Evolutionary conservation across 1,140 invertebrate genomes (phyloP), one percentile per base, ranked within the genome.

Genomic region (Palaemon carinicauda): DNA sequence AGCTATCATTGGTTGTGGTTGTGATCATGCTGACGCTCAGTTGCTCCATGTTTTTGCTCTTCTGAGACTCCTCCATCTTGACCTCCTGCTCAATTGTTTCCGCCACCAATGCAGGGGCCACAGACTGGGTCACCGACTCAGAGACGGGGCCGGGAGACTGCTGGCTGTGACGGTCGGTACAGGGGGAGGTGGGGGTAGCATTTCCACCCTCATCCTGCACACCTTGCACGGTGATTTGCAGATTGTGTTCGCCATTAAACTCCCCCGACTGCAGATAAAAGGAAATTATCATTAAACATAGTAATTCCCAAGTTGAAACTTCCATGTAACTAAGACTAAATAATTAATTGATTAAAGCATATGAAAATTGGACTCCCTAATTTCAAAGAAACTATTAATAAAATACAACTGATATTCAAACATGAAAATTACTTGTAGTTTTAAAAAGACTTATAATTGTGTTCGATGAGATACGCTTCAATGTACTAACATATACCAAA

Each of bases 91-190:
- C 84, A 86, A 50, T 80, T 86, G 84, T 31, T 73, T 79, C 78
- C 84, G 24, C 84, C 84, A 86, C 84, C 84, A 86, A 29, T 73
- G 65, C 33, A 86, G 84, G 75, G 84, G 84, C 84, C 84, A 86
- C 41, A 86, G 60, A 27, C 84, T 86, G 84, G 84, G 84, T 86
- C 84, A 86, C 84, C 84, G 84, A 41, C 77, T 86, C 84, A 86
- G 50, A 9, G 84, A 74, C 50, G 84, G 77, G 84, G 77, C 84
- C 33, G 31, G 65, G 29, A 69, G 65, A 53, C 50, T 80, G 77
- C 51, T 56, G 84, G 84, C 50, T 5, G 51, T 33, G 84, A 29
- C 73, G 84, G 84, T 33, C 21, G 77, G 84, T 73, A 73, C 54
- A 27, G 84, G 84, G 60, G 77, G 84, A 80, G 84, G 84, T 33